Evolutionary conservation across 2,888 invertebrate species (phyloP).

Genomic region (Anagyrus pseudococci): DNA sequence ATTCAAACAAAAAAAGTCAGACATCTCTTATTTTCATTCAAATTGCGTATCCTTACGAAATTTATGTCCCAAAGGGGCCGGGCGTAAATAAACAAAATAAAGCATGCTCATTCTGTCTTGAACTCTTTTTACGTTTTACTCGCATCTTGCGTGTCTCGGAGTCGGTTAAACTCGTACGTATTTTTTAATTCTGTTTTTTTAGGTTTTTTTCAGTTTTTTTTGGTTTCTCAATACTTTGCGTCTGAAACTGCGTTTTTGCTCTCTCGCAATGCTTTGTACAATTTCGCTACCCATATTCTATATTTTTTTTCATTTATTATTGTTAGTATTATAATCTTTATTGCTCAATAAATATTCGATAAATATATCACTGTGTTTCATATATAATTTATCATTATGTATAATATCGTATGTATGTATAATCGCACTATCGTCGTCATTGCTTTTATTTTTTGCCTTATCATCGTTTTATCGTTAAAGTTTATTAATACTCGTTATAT

Average conservation of each 20-base stretch:
- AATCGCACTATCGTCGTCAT: constrained; percentile 47
- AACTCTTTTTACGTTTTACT: constrained; percentile 29
- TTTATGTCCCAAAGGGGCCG: constrained; percentile 31
- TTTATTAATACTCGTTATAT: constrained; percentile 41
- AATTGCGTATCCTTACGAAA: constrained; percentile 30
- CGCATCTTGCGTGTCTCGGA: constrained; percentile 14
- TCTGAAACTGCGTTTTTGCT: constrained; percentile 33
- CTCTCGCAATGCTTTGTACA: constrained; percentile 56
- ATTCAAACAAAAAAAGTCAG: constrained; percentile 5
- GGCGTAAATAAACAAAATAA: constrained; percentile 19
- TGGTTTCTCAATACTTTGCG: constrained; percentile 32
- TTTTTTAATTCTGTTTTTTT: too few species aligned
- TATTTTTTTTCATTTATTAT: constrained; percentile 30
- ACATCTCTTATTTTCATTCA: constrained; percentile 43
- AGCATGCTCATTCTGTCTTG: constrained; percentile 14
- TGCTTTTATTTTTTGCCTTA: constrained; percentile 41
- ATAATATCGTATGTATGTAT: constrained; percentile 46
- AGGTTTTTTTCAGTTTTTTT: too few species aligned
- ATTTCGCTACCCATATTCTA: constrained; percentile 50
- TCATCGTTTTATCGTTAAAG: constrained; percentile 36
- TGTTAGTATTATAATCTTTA: constrained; percentile 43
- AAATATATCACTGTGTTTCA: constrained; percentile 59
- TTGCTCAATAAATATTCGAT: constrained; percentile 59
- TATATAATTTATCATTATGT: constrained; percentile 51
- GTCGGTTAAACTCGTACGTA: constrained; percentile 13